Base-by-base conservation (phyloP, 2,888 invertebrate genomes). In the Sclerodermus sp. region DNA sequence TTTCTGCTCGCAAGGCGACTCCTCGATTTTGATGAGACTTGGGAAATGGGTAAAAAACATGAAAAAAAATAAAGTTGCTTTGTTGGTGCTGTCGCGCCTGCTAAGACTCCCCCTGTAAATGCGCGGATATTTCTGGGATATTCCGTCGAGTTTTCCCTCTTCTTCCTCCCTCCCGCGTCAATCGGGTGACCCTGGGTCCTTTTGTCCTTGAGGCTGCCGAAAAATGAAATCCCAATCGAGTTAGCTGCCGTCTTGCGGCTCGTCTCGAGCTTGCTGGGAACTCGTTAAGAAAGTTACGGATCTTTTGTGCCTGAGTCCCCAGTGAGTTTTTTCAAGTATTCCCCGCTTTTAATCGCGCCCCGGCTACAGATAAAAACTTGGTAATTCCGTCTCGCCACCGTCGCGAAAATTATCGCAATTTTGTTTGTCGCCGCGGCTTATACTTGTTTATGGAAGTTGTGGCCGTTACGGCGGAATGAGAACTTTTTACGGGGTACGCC, bases 151-250 rank as follows among this genome's bases (percentile, higher is more conserved):
- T n/a, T n/a, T n/a, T n/a, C n/a, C n/a, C n/a, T n/a, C n/a, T n/a
- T n/a, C n/a, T n/a, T n/a, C n/a, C n/a, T n/a, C n/a, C n/a, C n/a
- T n/a, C n/a, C n/a, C 23, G 23, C 8, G 23, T 23, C 23, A 8
- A 8, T 43, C 31, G 31, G 16, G 31, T 32, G 17, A 31, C 38
- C 31, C 16, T 36, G 18, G 4, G n/a, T 12, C 18, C 13, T 12
- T 23, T 30, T 14, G 13, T 23, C 31, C 29, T 30, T 29, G 12
- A 42, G 17, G 30, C 16, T n/a, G 50, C 48, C 45, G 23, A 54
- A 54, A 54, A 58, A 58, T 58, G 51, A 58, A 58, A 54, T 57
- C 51, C 52, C 54, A 58, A 58, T 58, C 58, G 52, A 46, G 48
- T 58, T 58, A 57, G 49, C 44, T 44, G 40, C 16, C 30, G 23